Base-by-base conservation (phyloP, 2,113 vertebrate genomes). In the Aegotheles bennettii region DNA sequence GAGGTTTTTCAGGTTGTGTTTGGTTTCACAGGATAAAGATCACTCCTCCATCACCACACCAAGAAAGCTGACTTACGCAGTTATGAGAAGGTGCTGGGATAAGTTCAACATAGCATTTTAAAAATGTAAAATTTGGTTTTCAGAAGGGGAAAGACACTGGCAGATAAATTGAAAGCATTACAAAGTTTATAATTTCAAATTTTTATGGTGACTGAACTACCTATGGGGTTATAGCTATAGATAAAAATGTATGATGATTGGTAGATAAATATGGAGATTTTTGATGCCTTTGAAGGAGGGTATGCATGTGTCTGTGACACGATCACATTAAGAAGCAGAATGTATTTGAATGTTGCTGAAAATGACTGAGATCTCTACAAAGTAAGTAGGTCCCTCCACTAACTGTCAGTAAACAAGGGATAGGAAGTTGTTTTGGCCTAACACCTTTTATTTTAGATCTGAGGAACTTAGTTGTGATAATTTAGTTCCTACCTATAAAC, bases 1-100 rank as follows among this genome's bases (percentile, higher is more conserved):
- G 90, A 64, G 91, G 69, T 47, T 97, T 68, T 19, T 93, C 50
- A 35, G 63, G 75, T 28, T 40, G 54, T 73, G 73, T 70, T 53
- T 95, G 81, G n/a, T 90, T 95, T 78, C 74, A 89, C 31, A 92
- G 57, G 71, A 95, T 53, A 43, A 97, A 84, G 63, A 94, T 93
- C 29, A 89, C 73, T 40, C 76, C 83, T 65, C 75, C 47, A 36
- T 40, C 92, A 43, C 88, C 89, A 95, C 95, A 84, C 87, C 80
- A 96, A 75, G 89, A 95, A 36, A 97, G 86, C 67, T 93, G 97
- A 21, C 91, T 82, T 94, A 35, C 11, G 26, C 26, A 70, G 12
- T 50, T 84, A 54, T 1, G 13, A 93, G 35, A 54, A 61, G 20
- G 19, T 59, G 35, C 28, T 63, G 43, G 29, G 60, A 28, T 38